Conservation (phyloP, 2,797 vertebrate genomes). For the Gallinago nigripennis region DNA sequence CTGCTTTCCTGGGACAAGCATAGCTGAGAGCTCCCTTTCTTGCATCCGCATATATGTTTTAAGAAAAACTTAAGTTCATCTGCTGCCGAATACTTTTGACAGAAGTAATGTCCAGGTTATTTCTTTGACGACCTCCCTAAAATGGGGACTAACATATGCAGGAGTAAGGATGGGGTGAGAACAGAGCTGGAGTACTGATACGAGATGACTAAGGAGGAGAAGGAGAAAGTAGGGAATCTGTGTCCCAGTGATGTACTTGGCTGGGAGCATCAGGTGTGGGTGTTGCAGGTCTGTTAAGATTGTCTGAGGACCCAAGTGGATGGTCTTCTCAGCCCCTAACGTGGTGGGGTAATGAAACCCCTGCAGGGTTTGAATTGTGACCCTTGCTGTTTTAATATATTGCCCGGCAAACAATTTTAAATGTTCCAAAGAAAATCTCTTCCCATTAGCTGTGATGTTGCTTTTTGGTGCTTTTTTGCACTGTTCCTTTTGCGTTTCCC, state of each 20-base stretch:
- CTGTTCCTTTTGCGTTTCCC: not conserved
- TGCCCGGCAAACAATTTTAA: not conserved
- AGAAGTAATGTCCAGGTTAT: not conserved
- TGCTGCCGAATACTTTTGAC: not conserved
- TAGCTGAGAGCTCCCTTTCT: not conserved
- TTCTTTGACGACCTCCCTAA: not conserved
- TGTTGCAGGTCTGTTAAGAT: not conserved
- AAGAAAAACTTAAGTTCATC: not conserved
- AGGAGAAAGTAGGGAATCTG: not conserved
- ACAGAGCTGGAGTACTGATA: not conserved
- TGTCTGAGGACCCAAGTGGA: not conserved
- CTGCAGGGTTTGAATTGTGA: not conserved
- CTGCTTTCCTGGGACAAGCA: not conserved
- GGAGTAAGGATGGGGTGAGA: not conserved
- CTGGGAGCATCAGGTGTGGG: not conserved
- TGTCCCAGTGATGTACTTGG: rapidly evolving
- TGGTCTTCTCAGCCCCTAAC: not conserved
- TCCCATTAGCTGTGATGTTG: not conserved
- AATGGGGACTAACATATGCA: rapidly evolving
- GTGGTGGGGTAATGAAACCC: not conserved
- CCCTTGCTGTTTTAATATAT: not conserved
- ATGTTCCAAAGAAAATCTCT: not conserved
- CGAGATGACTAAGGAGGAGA: rapidly evolving
- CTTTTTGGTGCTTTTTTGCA: not conserved
- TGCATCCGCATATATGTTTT: not conserved